Conservation (phyloP, 2,888 invertebrate species). For the Alviniconcha strummeri region DNA sequence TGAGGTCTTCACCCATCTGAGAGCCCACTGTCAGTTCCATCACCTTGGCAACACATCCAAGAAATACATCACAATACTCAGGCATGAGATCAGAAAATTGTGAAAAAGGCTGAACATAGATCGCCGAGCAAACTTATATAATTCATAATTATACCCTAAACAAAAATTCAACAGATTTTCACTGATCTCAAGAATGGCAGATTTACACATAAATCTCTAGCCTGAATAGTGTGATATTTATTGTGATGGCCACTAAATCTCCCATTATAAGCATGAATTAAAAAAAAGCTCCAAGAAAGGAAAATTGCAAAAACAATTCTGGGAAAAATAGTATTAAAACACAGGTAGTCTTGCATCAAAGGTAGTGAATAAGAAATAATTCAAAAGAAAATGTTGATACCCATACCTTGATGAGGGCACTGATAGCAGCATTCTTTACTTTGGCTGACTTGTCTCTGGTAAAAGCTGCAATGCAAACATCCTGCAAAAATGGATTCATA, state of each 20-base stretch:
- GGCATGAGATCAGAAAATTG: not conserved
- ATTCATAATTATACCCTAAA: no score
- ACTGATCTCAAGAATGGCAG: no score
- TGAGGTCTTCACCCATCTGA: constrained; percentile 59
- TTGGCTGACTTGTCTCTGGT: constrained; percentile 65
- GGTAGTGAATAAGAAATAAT: no score
- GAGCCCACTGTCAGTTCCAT: constrained; percentile 62
- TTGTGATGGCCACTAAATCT: no score
- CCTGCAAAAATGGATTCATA: constrained; percentile 47
- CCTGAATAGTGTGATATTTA: no score
- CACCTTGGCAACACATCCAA: constrained; percentile 47
- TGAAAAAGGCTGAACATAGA: no score
- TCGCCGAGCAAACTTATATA: not conserved
- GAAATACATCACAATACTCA: not conserved
- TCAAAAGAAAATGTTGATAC: not conserved
- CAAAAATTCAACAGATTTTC: no score
- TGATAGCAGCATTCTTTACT: constrained; percentile 65
- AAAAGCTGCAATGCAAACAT: constrained; percentile 64
- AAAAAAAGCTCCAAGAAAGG: not conserved
- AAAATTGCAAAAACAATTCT: not conserved
- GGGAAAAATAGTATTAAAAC: constrained; percentile 7
- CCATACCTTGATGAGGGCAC: constrained; percentile 66
- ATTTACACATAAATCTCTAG: no score
- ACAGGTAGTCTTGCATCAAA: not conserved
- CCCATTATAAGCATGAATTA: not conserved